Conservation (phyloP, 2,888 invertebrate species). For the Cryptophagus acutangulus region DNA sequence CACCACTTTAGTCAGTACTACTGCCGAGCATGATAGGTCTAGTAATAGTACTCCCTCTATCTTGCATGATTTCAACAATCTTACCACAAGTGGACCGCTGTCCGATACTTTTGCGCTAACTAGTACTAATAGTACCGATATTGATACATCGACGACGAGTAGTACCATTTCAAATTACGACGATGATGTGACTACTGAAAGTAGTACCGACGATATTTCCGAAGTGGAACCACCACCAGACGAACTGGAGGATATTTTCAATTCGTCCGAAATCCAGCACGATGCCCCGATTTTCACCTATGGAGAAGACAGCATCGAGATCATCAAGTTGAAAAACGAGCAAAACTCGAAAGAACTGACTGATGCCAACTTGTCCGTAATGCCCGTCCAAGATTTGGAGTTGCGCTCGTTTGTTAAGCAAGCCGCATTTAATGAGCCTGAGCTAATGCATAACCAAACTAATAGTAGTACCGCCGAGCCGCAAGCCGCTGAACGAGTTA, state of each 20-base stretch:
- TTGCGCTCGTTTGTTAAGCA: constrained; percentile 23
- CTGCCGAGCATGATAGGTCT: constrained; percentile 40
- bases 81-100: constrained; percentile 30
- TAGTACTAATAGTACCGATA: constrained; percentile 28
- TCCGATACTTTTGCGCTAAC: constrained; percentile 27
- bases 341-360: constrained; percentile 39
- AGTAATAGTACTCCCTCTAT: constrained; percentile 31
- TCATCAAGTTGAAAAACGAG: constrained; percentile 46
- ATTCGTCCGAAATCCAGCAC: constrained; percentile 42
- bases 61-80: constrained; percentile 40
- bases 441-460: constrained; percentile 31
- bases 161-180: constrained; percentile 1
- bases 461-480: constrained; percentile 25
- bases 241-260: constrained; percentile 1
- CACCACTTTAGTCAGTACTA: constrained; percentile 31
- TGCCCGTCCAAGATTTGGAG: constrained; percentile 20
- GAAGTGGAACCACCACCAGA: background rate
- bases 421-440: constrained; percentile 28
- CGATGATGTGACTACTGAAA: constrained; percentile 1
- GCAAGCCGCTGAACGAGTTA: constrained; percentile 33
- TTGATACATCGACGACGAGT: background rate
- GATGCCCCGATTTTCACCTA: constrained; percentile 42
- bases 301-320: constrained; percentile 47
- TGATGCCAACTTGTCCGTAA: constrained; percentile 36
- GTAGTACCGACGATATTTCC: background rate